These are phyloP conservation scores for Seriola quinqueradiata DNA, from an alignment of 2,113 vertebrate genomes.

Conservation along the genomic window DNA sequence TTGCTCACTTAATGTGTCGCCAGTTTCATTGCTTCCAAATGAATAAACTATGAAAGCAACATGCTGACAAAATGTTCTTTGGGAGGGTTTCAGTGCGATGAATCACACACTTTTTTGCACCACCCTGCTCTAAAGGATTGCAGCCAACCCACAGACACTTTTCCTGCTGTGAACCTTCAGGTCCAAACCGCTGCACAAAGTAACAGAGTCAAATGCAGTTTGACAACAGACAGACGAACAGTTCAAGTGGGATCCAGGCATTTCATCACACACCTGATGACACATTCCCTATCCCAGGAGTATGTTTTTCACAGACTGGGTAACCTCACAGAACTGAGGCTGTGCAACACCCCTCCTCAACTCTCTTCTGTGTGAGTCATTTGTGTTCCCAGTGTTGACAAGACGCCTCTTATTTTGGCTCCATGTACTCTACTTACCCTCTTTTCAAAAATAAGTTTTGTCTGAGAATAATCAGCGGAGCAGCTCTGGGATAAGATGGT, in stretches of 20 bases:
- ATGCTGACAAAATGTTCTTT: neutral
- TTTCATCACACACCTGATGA: conserved; percentile 21
- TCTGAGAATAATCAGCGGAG: neutral
- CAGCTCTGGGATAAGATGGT: neutral
- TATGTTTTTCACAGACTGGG: conserved; percentile 22
- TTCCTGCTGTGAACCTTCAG: conserved; percentile 1
- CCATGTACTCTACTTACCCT: conserved; percentile 25
- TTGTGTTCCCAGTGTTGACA: conserved; percentile 11
- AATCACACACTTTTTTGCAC: conserved; percentile 20
- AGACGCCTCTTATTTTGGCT: conserved; percentile 31
- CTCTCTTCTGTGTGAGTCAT: neutral
- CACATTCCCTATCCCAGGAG: neutral
- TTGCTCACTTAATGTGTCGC: neutral
- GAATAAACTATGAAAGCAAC: neutral
- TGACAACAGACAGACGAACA: conserved; percentile 17
- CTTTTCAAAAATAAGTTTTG: conserved; percentile 9
- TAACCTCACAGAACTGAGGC: neutral
- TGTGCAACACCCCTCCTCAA: neutral
- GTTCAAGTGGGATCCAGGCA: neutral
- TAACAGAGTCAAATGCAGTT: neutral
- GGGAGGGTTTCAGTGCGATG: neutral
- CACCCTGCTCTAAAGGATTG: neutral
- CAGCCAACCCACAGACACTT: neutral
- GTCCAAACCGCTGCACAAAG: neutral
- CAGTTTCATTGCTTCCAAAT: neutral